Percentiles rank a stretch among this genome's conserved stretches.
Conservation (phyloP, 2,797 vertebrate species). For the Spheniscus humboldti region DNA sequence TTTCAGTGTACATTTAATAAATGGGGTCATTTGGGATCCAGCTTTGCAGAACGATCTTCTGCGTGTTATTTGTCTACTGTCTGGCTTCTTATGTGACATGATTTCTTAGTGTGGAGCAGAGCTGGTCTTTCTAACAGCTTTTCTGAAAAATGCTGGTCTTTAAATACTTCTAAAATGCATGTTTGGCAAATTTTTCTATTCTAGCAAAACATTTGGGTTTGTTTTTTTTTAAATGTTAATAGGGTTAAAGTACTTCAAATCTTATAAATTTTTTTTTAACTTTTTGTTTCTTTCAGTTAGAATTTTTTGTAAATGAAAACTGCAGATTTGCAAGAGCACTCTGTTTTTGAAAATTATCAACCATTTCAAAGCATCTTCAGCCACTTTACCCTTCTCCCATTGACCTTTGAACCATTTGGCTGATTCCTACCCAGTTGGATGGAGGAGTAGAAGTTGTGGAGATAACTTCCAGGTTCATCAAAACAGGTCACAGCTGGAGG, state of each 20-base stretch:
- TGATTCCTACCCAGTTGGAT: background rate
- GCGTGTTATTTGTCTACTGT: background rate
- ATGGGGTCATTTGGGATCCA: background rate
- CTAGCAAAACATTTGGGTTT: background rate
- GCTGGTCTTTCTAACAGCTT: background rate
- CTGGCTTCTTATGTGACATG: background rate
- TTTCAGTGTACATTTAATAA: background rate
- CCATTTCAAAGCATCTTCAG: background rate
- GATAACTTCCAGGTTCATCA: background rate
- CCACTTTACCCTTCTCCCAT: background rate
- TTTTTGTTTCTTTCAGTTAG: background rate
- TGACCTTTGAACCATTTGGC: background rate
- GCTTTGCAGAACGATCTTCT: background rate
- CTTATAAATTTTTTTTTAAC: background rate
- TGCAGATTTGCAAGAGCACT: background rate
- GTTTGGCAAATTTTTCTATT: background rate
- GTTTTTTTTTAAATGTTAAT: background rate
- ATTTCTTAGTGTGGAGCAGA: background rate
- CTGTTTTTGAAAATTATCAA: background rate
- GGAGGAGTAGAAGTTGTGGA: background rate
- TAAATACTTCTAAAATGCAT: background rate
- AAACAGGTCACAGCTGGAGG: background rate
- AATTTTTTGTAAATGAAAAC: background rate
- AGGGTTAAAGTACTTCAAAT: background rate
- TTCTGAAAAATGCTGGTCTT: background rate